Evolutionary conservation across 2,797 vertebrate species (phyloP).

Genomic region (Lutjanus argentimaculatus): DNA sequence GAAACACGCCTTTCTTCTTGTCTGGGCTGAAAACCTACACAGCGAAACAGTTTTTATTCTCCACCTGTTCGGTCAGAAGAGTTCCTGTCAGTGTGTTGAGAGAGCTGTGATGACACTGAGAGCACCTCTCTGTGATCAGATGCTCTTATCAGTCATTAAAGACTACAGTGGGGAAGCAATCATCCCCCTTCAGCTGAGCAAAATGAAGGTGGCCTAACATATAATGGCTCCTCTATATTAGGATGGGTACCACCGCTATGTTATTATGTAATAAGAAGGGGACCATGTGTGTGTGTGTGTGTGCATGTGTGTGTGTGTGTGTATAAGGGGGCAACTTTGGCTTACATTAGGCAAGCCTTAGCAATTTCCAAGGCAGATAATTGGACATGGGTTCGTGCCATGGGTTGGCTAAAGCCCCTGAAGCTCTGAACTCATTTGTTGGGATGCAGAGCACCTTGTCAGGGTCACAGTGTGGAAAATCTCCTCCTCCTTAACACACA

Average conservation of each 20-base stretch:
- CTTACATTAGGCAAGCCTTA: slow-evolving; percentile 64
- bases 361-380: slow-evolving; percentile 74
- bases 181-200: slow-evolving; percentile 45
- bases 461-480: slow-evolving; percentile 59
- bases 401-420: slow-evolving; percentile 61
- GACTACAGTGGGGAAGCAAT: slow-evolving; percentile 48
- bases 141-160: slow-evolving; percentile 59
- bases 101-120: slow-evolving; percentile 43
- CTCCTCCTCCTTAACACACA: background rate
- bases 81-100: slow-evolving; percentile 11
- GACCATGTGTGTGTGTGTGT: background rate
- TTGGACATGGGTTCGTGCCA: slow-evolving; percentile 75
- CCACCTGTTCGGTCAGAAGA: background rate
- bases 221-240: slow-evolving; percentile 59
- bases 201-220: slow-evolving; percentile 51
- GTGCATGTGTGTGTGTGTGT: slow-evolving; percentile 25
- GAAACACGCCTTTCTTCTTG: background rate
- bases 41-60: background rate
- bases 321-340: slow-evolving; percentile 17
- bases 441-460: slow-evolving; percentile 61
- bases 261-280: slow-evolving; percentile 50
- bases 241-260: slow-evolving; percentile 27
- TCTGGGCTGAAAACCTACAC: background rate
- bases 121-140: slow-evolving; percentile 53
- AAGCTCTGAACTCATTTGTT: slow-evolving; percentile 70